Evolutionary conservation across 2,888 invertebrate species (phyloP), one percentile per base, ranked within the genome.

Genomic region (Tortrix viridana): DNA sequence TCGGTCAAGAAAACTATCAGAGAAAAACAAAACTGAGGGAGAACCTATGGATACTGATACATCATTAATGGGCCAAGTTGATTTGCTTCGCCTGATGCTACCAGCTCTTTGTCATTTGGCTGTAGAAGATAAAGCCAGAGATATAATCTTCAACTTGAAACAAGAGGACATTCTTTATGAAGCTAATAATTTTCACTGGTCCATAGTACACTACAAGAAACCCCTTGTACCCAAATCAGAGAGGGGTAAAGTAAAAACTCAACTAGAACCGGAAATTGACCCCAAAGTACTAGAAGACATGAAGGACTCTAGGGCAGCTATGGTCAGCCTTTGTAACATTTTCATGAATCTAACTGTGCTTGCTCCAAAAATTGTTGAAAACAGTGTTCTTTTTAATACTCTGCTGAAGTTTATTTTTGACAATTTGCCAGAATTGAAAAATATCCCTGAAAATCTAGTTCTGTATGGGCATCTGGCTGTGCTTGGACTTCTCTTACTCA

Each of bases 321-420:
- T 98, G 93, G 95, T 97, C 67, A 97, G 97, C 71, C 94, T 97
- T 32, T 98, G 98, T 84, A 98, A 98, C 79, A 96, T 98, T 64
- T 95, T 98, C 70, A 97, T 98, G 96, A 98, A 98, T 81, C 93
- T 98, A 2, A 96, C 97, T 14, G 98, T 98, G 0, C 85, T 98
- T 65, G 98, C 98, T 73, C 95, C 96, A 0, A 96, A 96, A 82
- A 88, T 96, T 50, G 97, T 97, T 5, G 96, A 97, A 79, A 95
- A 95, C 69, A 96, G 96, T 65, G 88, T 94, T 53, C 88, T 96
- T 12, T 98, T 98, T 80, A 94, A 95, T 69, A 95, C 95, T 61
- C 89, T 98, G 38, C 89, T 98, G 9, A 97, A 97, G 81, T 97
- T 97, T 76, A 95, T 97, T 57, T 96, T 97, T 72, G 96, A 96